Evolutionary conservation across 2,797 vertebrate species (phyloP), one percentile per base, ranked within the genome.

Genomic region (Girardinus metallicus): DNA sequence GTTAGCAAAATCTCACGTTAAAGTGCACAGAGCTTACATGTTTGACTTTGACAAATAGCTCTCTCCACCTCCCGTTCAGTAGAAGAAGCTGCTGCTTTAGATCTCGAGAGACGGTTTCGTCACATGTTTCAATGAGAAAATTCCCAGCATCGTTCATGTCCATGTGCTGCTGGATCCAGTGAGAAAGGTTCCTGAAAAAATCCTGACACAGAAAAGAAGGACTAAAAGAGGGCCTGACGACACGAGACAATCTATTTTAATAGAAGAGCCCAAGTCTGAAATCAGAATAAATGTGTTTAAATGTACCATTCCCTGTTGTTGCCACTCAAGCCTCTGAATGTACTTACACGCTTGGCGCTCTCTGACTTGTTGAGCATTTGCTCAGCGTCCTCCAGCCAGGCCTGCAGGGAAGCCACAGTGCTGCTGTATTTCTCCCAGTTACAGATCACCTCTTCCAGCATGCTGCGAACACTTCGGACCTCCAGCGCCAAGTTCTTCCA

Each of bases 121-220:
- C 97, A 13, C 98, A 99, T 0, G 98, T 99, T 93, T 99, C 98
- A 12, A 99, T 99, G 2, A 99, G 96, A 87, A 99, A 99, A 94
- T 99, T 99, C 68, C 99, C 99, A 2, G 99, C 96, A 70, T 99
- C 99, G 0, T 99, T 99, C 99, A 99, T 99, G 87, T 97, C 96
- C 85, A 97, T 97, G 88, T 99, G 99, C 84, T 99, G 98, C 85
- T 98, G 97, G 79, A 99, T 98, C 98, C 98, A 98, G 79, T 99
- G 97, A 74, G 98, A 97, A 76, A 99, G 95, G 85, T 98, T 98
- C 46, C 98, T 93, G 88, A 99, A 99, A 86, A 99, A 99, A 82
- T 99, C 98, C 99, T 99, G 73, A 53, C 71, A 83, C 4, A 80
- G 21, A 23, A 41, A 75, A 49, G 62, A 73, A 73, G 77, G 0